Percentiles rank a stretch among this genome's conserved stretches.
Conservation (phyloP, 2,113 vertebrate genomes). For the Grallaria varia region DNA sequence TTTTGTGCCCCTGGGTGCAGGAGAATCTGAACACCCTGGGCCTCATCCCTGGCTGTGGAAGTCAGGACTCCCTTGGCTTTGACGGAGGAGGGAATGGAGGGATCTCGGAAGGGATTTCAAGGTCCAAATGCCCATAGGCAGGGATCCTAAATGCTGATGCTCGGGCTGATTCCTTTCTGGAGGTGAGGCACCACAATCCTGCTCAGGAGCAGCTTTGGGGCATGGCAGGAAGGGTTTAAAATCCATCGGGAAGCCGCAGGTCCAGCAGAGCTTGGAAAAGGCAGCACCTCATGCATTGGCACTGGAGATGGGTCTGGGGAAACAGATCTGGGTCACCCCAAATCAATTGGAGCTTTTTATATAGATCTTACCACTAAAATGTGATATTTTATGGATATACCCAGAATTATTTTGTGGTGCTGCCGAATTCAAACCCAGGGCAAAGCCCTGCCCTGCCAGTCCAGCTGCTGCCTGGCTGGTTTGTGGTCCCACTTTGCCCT, state of each 20-base stretch:
- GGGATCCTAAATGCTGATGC: neutral
- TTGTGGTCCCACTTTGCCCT: neutral
- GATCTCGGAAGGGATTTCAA: neutral
- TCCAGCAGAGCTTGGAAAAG: rapidly evolving
- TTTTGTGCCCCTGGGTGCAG: too few relatives aligned
- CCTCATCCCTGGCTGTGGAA: too few relatives aligned
- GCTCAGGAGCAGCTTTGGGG: neutral
- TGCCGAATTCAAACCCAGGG: neutral
- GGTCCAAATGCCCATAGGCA: neutral
- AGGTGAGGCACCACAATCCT: neutral
- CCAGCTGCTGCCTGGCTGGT: neutral
- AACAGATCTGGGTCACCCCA: neutral
- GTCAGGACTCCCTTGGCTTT: too few relatives aligned
- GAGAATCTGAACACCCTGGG: too few relatives aligned
- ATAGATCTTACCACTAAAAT: neutral
- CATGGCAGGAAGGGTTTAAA: neutral
- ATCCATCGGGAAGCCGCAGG: neutral
- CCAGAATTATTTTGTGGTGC: neutral
- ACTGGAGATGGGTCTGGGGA: neutral
- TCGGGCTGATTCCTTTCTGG: neutral
- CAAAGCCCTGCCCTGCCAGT: neutral
- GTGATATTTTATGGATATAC: neutral
- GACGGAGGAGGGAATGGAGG: neutral
- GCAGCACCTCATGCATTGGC: rapidly evolving
- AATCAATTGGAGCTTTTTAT: neutral